Evolutionary conservation across 2,888 invertebrate species (phyloP), one percentile per base, ranked within the genome.

Genomic region (Monochamus alternatus): DNA sequence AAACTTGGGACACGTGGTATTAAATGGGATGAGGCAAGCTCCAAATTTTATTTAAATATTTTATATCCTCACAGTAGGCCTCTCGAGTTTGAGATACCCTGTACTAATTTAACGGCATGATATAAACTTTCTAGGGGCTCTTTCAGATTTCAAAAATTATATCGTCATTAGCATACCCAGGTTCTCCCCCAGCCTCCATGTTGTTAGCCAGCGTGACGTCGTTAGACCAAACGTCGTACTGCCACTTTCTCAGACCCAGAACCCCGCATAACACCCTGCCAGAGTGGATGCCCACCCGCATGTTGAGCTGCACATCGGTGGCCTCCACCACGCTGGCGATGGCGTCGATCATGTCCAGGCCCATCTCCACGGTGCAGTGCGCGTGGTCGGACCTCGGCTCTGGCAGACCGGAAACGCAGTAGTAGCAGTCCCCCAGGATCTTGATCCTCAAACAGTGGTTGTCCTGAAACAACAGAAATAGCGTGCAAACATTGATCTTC

Each of bases 151-250:
- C 0, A 22, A 22, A 22, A 22, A 22, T 38, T 1, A 38, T 38
- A 38, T 38, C 2, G 30, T 63, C 9, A 14, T 9, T 58, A 14
- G 84, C 92, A 87, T 90, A 95, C 93, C 97, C 97, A 3, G 97
- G 95, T 87, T 96, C 95, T 1, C 97, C 97, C 1, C 96, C 96
- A 30, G 95, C 95, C 89, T 96, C 96, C 95, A 96, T 96, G 85
- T 95, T 94, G 88, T 96, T 96, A 47, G 96, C 96, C 74, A 96
- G 90, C 0, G 96, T 96, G 82, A 97, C 97, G 89, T 97, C 97
- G 89, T 97, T 96, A 78, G 96, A 96, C 96, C 97, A 97, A 8
- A 97, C 97, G 87, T 97, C 97, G 89, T 96, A 95, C 89, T 97
- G 97, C 97, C 97, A 97, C 89, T 97, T 97, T 80, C 96, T 92